phyloP scores from a whole-genome alignment of 1,140 invertebrate species.

The Sminthurinus signatus region DNA sequence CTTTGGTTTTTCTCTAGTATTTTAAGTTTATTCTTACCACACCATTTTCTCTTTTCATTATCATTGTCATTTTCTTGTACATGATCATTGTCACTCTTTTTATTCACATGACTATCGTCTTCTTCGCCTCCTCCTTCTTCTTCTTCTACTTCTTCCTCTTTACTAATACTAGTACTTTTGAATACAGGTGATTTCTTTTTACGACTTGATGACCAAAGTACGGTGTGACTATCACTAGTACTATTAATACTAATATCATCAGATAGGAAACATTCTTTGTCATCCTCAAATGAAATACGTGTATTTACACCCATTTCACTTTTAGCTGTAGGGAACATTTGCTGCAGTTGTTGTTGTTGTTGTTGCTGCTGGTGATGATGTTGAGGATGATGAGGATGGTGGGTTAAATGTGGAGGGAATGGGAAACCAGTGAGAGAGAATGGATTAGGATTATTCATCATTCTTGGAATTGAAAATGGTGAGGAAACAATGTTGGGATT shows the following conservation, averaged over 20 bases:
- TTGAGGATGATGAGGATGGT: neutral
- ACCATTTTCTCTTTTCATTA: neutral
- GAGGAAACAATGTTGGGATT: too few relatives aligned
- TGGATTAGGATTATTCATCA: slow-evolving; percentile 2
- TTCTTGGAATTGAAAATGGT: neutral
- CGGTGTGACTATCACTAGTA: neutral
- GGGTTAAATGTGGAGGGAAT: neutral
- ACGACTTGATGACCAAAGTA: too few relatives aligned
- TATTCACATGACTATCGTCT: too few relatives aligned
- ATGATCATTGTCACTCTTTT: neutral
- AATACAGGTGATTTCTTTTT: too few relatives aligned
- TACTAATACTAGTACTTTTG: too few relatives aligned
- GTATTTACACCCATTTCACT: too few relatives aligned
- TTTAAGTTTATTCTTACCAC: neutral
- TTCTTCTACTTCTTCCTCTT: too few relatives aligned
- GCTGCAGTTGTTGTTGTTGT: too few relatives aligned
- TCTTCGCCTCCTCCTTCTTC: too few relatives aligned
- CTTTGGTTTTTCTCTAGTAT: neutral
- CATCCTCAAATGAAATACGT: too few relatives aligned
- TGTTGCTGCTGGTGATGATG: too few relatives aligned
- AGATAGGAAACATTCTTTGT: neutral
- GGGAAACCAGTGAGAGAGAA: neutral
- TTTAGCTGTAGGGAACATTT: too few relatives aligned
- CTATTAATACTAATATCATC: neutral
- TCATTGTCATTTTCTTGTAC: neutral